Evolutionary conservation across 2,113 vertebrate species (phyloP).

Genomic region (Edolisoma coerulescens): DNA sequence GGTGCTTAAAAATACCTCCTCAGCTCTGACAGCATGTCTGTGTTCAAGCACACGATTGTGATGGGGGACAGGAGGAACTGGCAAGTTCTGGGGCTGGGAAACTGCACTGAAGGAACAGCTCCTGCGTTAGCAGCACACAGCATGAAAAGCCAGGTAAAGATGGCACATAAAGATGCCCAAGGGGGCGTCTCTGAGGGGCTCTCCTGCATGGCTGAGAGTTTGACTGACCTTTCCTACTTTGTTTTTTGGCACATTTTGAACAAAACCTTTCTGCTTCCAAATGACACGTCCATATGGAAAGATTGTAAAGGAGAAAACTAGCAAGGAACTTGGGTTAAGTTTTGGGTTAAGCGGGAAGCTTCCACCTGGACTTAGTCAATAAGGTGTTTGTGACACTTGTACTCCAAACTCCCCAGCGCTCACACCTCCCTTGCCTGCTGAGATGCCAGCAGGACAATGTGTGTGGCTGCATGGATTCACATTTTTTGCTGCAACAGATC

Average conservation of each 20-base stretch:
- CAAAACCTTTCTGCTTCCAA: not conserved
- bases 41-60: not conserved
- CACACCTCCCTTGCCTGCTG: not conserved
- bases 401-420: not conserved
- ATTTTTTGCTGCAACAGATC: not conserved
- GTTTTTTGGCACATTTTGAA: not conserved
- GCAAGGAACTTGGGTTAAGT: not conserved
- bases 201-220: rapidly evolving
- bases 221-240: not conserved
- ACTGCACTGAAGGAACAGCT: not conserved
- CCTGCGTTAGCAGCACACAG: not conserved
- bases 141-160: not conserved
- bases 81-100: not conserved
- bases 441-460: not conserved
- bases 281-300: rapidly evolving
- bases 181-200: not conserved
- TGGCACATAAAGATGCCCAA: not conserved
- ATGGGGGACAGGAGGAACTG: not conserved
- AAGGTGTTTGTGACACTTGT: not conserved
- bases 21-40: not conserved
- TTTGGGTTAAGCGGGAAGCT: not conserved
- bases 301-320: not conserved
- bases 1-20: slow-evolving; percentile 7
- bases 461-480: not conserved
- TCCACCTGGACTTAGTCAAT: not conserved